A percentile compares a stretch with the other conserved stretches of the same genome.
These are phyloP conservation scores for Barnardius zonarius DNA, from an alignment of 2,113 vertebrate genomes.

Conservation along the genomic window DNA sequence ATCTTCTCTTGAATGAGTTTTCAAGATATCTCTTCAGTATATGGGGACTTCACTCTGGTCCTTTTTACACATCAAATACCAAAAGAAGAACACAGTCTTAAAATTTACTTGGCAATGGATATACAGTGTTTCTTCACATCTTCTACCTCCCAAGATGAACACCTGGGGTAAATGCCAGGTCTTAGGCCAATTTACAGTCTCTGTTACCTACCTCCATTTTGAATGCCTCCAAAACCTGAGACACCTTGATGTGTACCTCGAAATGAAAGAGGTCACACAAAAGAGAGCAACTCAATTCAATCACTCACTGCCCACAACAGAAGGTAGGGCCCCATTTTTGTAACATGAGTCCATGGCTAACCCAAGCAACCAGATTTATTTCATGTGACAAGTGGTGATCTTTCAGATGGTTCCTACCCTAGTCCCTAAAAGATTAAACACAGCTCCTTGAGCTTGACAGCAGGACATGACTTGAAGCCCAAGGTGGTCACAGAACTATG, in stretches of 20 bases:
- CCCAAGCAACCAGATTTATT: neutral
- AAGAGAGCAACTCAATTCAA: neutral
- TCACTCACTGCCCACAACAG: neutral
- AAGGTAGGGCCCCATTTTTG: neutral
- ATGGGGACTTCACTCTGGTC: neutral
- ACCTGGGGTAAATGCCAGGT: neutral
- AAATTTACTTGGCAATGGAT: neutral
- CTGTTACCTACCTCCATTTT: neutral
- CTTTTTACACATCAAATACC: neutral
- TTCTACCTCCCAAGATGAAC: neutral
- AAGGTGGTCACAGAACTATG: neutral
- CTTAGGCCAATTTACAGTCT: neutral
- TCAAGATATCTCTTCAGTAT: neutral
- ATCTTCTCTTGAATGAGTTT: neutral
- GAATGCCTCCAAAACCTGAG: neutral
- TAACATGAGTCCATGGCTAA: neutral
- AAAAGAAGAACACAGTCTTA: neutral
- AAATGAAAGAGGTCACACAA: neutral
- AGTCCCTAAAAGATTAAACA: neutral
- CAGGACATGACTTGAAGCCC: neutral
- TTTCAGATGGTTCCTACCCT: neutral
- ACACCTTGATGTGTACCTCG: neutral
- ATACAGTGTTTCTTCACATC: neutral
- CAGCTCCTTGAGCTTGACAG: neutral
- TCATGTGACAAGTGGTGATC: neutral